Evolutionary conservation across 2,888 invertebrate species (phyloP), one percentile per base, ranked within the genome.

Genomic region (Diarsia mendica): DNA sequence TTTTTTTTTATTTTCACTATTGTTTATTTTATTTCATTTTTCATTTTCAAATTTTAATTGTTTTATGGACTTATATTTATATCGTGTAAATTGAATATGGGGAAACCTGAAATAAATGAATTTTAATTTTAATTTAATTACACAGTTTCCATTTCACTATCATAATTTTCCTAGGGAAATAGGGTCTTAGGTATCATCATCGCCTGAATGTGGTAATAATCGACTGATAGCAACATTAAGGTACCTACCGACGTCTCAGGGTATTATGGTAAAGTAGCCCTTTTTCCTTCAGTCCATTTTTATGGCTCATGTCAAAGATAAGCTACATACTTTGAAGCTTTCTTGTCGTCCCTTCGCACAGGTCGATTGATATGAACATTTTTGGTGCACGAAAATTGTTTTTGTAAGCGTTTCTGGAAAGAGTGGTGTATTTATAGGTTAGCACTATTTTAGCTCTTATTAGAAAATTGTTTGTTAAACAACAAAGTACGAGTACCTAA

Each of bases 231-330:
- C 75, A 67, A 60, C 84, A 87, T 87, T 80, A 87, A 84, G 82
- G 78, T 87, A 67, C 83, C 65, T 44, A 74, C 48, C 77, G 46
- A 49, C 75, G 65, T 68, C 67, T 76, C 49, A 70, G 66, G 79
- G 76, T 69, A 74, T 82, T 82, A 85, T 72, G 75, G 68, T 1
- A 66, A 81, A 88, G 75, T 85, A 79, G 77, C 80, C 83, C 66
- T 28, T 80, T 85, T 88, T 74, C 77, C 67, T 83, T 69, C 67
- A 76, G 87, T 77, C 81, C 85, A 85, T 79, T 87, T 88, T 87
- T 88, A 87, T 83, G 71, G 72, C 69, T 80, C 76, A 77, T 79
- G 80, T 79, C 67, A 72, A 76, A 88, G 87, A 88, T 87, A 88
- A 87, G 79, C 80, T 85, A 69, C 67, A 84, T 72, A 68, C 75